Evolutionary conservation across 2,113 vertebrate species (phyloP), one percentile per base, ranked within the genome.

Genomic region (Xyliphius kryptos): DNA sequence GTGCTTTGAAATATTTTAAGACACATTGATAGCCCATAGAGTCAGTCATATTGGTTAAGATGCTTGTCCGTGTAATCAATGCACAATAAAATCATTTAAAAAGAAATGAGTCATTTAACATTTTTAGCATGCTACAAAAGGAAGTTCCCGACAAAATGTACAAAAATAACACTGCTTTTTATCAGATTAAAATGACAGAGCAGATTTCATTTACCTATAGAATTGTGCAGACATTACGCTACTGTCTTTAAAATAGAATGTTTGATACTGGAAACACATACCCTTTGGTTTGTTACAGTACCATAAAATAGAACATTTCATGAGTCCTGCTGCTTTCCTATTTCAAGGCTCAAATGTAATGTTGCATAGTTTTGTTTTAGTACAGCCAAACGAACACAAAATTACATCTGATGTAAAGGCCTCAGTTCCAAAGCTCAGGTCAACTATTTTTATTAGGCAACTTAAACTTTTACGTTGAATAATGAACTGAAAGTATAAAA

Each of bases 141-240:
- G 63, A 61, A 62, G 56, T 75, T 69, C 69, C 74, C 61, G 74
- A 63, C 72, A 73, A 74, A 72, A 70, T 70, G 61, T 61, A 32
- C 55, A 74, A 74, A 68, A 69, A 72, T 79, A 76, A 79, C 75
- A 79, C 75, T 77, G 77, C 62, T 70, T 72, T 61, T 75, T 67
- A 62, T 74, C 63, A 74, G 47, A 44, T 70, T 61, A 58, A 58
- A 64, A 46, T 64, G 40, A 77, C 67, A 70, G 62, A 71, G 67
- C 65, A 74, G 63, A 71, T 38, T 68, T 22, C 77, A 65, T 65
- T 55, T 67, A 60, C 55, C 68, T 56, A 56, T 51, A 66, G 65
- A 44, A 62, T 61, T 76, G 73, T 75, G 75, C 75, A 75, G 76
- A 75, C 60, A 71, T 54, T 47, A 66, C 57, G 26, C 26, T 32